phyloP scores from a whole-genome alignment of 92 coral and sea anemone species.

The Parazoanthus swiftii region DNA sequence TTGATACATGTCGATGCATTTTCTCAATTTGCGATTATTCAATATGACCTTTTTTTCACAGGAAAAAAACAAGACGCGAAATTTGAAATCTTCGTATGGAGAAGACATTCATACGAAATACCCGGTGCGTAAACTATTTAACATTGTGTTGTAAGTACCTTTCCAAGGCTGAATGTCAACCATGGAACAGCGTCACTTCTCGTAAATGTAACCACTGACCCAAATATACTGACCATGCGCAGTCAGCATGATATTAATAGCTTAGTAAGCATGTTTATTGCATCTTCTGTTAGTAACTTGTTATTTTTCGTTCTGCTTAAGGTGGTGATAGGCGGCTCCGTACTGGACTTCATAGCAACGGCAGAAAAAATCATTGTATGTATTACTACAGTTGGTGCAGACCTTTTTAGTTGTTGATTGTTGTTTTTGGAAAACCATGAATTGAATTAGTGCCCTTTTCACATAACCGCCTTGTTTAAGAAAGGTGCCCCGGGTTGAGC shows the following conservation, averaged over 20 bases:
- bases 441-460: no score
- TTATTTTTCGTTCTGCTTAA: constrained; percentile 19
- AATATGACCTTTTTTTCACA: neutral
- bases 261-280: neutral
- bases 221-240: neutral
- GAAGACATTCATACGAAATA: neutral
- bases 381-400: constrained; percentile 4
- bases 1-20: neutral
- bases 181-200: no score
- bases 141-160: no score
- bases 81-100: constrained; percentile 19
- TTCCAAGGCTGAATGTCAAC: no score
- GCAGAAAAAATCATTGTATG: constrained; percentile 84
- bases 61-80: neutral
- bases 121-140: constrained; percentile 14
- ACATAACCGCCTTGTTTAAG: no score
- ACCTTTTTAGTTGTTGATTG: neutral
- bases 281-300: neutral
- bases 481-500: no score
- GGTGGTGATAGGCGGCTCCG: constrained; percentile 98
- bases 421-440: no score
- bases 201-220: no score
- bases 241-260: neutral
- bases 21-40: neutral
- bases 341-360: constrained; percentile 94